Percentiles rank a stretch among this genome's conserved stretches.
These are phyloP conservation scores for Galbula dea DNA, from an alignment of 2,113 vertebrate genomes.

Conservation along the genomic window DNA sequence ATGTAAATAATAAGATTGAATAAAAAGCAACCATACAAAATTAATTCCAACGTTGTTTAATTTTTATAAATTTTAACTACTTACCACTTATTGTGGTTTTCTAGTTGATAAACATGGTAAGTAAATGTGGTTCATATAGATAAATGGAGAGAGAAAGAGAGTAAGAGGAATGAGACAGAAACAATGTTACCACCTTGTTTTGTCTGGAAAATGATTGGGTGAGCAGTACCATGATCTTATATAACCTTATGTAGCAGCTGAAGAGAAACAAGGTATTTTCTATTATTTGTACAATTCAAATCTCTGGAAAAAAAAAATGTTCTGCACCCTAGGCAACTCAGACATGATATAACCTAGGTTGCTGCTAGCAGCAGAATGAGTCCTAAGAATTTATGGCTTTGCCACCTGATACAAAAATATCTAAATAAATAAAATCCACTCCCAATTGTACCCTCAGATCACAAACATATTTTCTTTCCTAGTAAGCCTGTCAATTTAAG, in stretches of 20 bases:
- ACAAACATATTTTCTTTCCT: conserved; percentile 22
- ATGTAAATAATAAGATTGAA: neutral
- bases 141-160: neutral
- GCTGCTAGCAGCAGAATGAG: neutral
- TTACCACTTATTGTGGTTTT: neutral
- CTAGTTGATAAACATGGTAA: neutral
- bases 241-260: neutral
- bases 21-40: neutral
- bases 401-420: neutral
- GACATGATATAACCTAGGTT: neutral
- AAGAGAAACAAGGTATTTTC: conserved; percentile 3
- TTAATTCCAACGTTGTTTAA: neutral
- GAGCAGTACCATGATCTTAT: neutral
- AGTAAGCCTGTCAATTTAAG: conserved; percentile 28
- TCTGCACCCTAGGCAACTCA: neutral
- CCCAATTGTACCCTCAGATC: neutral
- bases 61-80: neutral
- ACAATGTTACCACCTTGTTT: neutral
- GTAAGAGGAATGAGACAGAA: neutral
- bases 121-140: neutral
- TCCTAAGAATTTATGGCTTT: neutral
- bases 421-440: conserved; percentile 42
- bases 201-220: neutral
- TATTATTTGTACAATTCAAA: neutral
- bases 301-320: neutral